A percentile compares a stretch with the other conserved stretches of the same genome.
phyloP scores from a whole-genome alignment of 2,888 invertebrate species.

The Tiliacea aurago region DNA sequence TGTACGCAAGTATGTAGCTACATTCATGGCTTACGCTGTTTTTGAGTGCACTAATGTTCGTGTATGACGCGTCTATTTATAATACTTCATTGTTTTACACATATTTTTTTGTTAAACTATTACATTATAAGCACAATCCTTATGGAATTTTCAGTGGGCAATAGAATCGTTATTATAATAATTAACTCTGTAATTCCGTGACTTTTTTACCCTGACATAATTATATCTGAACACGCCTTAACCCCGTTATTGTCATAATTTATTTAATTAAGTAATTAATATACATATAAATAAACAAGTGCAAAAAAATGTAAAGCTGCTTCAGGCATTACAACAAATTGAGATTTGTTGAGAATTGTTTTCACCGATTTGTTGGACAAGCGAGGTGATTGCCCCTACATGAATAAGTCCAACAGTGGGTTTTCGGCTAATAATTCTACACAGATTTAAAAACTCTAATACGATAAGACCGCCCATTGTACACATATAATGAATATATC shows the following conservation, averaged over 20 bases:
- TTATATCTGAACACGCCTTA: conserved; percentile 44
- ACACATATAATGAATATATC: too few relatives aligned
- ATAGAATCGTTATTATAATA: conserved; percentile 11
- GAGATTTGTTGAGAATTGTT: neutral
- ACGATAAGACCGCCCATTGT: too few relatives aligned
- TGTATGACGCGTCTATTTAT: too few relatives aligned
- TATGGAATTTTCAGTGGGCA: conserved; percentile 13
- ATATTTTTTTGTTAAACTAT: too few relatives aligned
- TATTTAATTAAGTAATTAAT: conserved; percentile 47
- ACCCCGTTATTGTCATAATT: conserved; percentile 21
- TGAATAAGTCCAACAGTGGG: neutral
- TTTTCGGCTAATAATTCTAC: neutral
- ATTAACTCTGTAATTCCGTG: conserved; percentile 33
- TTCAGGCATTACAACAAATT: neutral
- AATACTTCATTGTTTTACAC: too few relatives aligned
- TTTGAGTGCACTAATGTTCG: too few relatives aligned
- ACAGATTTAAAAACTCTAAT: too few relatives aligned
- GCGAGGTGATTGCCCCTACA: neutral
- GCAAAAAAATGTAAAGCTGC: neutral
- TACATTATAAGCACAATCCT: neutral
- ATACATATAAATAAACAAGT: conserved; percentile 9
- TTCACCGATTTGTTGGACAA: neutral
- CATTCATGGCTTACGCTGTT: too few relatives aligned
- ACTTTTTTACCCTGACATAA: conserved; percentile 46
- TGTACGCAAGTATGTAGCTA: too few relatives aligned